phyloP scores from a whole-genome alignment of 1,140 invertebrate species.

The Hycleus cichorii region DNA sequence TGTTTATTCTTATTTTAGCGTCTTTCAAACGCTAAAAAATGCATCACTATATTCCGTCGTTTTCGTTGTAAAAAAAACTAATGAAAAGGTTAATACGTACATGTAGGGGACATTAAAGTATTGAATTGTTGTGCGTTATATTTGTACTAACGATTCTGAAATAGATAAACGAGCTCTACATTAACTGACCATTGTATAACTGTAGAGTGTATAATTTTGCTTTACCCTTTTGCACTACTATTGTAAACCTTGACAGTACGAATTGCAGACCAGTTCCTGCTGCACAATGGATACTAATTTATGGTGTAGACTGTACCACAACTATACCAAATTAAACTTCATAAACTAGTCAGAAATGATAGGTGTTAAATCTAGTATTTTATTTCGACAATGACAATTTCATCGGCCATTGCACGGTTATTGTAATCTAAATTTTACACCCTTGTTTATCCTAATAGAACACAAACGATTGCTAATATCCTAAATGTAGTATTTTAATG shows the following conservation, averaged over 20 bases:
- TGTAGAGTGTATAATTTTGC: conserved; percentile 25
- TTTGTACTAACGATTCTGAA: conserved; percentile 19
- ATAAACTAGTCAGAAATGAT: conserved; percentile 1
- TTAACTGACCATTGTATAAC: conserved; percentile 26
- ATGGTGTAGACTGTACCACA: conserved; percentile 13
- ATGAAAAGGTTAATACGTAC: conserved; percentile 15
- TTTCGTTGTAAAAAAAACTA: no score
- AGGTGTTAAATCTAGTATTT: not conserved
- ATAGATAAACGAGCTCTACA: conserved; percentile 17
- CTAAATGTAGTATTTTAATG: no score
- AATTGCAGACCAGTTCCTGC: conserved; percentile 25
- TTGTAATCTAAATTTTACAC: no score
- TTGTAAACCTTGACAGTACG: conserved; percentile 21
- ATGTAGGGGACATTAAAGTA: not conserved
- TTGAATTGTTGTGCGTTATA: not conserved
- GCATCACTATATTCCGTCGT: no score
- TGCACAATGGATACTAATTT: conserved; percentile 29
- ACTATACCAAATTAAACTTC: conserved; percentile 4
- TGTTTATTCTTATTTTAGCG: no score
- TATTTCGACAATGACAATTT: not conserved
- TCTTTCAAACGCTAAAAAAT: no score
- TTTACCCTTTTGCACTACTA: conserved; percentile 10
- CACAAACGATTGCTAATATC: not conserved
- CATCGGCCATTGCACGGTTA: no score
- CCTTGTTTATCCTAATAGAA: not conserved